phyloP scores from a whole-genome alignment of 2,888 invertebrate species.

The Penaeus monodon region DNA sequence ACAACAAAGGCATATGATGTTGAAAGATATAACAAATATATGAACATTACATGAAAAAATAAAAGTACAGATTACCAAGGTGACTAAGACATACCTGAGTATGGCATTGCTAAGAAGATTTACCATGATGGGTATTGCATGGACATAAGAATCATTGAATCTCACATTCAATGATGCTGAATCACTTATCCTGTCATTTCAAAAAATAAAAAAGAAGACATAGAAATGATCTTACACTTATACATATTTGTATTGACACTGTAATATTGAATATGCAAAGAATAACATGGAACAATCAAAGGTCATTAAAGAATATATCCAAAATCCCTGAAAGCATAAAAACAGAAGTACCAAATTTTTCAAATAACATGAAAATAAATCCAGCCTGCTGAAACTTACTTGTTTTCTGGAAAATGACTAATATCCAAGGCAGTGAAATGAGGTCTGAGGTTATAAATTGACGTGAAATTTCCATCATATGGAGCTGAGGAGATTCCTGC shows the following conservation, averaged over 20 bases:
- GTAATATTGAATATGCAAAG: too few relatives aligned
- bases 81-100: conserved; percentile 34
- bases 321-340: too few relatives aligned
- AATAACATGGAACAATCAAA: too few relatives aligned
- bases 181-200: background rate
- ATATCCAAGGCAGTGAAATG: conserved; percentile 80
- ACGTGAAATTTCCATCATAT: conserved; percentile 79
- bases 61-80: background rate
- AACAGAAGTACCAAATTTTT: too few relatives aligned
- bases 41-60: too few relatives aligned
- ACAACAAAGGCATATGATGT: too few relatives aligned
- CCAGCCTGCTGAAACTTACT: background rate
- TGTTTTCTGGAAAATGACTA: conserved; percentile 69
- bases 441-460: conserved; percentile 76
- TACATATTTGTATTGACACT: too few relatives aligned
- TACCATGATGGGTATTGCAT: conserved; percentile 82
- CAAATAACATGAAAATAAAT: too few relatives aligned
- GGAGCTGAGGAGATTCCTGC: conserved; percentile 70
- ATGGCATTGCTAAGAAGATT: conserved; percentile 81
- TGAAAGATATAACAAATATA: too few relatives aligned
- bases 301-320: too few relatives aligned
- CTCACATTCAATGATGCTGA: conserved; percentile 67
- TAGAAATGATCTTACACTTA: too few relatives aligned
- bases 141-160: conserved; percentile 85
- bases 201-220: too few relatives aligned